Evolutionary conservation across 2,888 invertebrate species (phyloP).

Genomic region (Hemithea aestivaria): DNA sequence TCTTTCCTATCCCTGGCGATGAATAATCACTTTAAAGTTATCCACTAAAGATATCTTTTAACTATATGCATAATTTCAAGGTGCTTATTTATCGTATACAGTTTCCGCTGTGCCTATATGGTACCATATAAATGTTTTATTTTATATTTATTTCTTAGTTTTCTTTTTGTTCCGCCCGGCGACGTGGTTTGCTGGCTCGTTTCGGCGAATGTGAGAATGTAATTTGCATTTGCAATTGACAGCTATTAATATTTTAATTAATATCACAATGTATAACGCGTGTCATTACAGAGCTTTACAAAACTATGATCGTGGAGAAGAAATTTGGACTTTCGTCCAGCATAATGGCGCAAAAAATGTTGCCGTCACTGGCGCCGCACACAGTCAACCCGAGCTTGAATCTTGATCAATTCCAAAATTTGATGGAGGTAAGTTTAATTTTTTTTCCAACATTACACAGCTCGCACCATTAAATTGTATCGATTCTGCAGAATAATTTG

Average conservation of each 20-base stretch:
- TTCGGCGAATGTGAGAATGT: not conserved
- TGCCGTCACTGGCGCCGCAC: conserved; percentile 95
- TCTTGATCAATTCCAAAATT: conserved; percentile 56
- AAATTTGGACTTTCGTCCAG: conserved; percentile 94
- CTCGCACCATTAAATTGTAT: no score
- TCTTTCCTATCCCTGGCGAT: conserved; percentile 6
- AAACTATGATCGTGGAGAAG: conserved; percentile 92
- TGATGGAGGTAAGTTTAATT: conserved; percentile 57
- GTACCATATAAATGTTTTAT: conserved; percentile 7
- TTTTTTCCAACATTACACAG: no score
- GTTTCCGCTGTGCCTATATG: conserved; percentile 11
- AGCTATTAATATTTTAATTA: not conserved
- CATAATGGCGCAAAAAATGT: conserved; percentile 95
- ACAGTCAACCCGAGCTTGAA: conserved; percentile 87
- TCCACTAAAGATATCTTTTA: not conserved
- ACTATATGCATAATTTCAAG: conserved; percentile 3
- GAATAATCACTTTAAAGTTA: conserved; percentile 6
- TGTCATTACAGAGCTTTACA: conserved; percentile 89
- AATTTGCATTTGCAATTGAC: conserved; percentile 1
- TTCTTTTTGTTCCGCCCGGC: conserved; percentile 3
- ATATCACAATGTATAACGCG: conserved; percentile 5
- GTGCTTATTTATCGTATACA: conserved; percentile 1
- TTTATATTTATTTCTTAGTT: no score
- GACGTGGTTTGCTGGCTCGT: not conserved
- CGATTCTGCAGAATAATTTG: no score